Evolutionary conservation across 1,140 invertebrate genomes (phyloP), one percentile per base, ranked within the genome.

Genomic region (Drosophila setifemur): DNA sequence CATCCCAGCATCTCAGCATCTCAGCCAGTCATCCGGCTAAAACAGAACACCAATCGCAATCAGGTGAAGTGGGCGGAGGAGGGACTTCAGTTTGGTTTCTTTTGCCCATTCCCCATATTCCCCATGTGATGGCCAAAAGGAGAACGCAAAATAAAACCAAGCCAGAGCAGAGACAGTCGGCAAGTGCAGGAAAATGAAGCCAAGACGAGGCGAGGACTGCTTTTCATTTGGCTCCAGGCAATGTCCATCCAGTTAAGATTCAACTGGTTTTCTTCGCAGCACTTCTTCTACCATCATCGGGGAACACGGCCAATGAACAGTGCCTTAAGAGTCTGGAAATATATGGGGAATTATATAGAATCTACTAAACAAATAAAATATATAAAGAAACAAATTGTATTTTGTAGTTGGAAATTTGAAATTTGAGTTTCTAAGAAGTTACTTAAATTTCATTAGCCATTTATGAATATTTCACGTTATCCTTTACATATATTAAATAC

Each of bases 241-340:
- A 25, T 78, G 61, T 69, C 54, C 74, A 77, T 71, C 42, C 54
- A 25, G 25, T 39, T 11, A 45, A 44, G 66, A 61, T 8, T 57
- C 47, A 85, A 86, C 81, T 87, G 81, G 79, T 86, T 85, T 83
- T 64, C 33, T 44, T 49, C n/a, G 14, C 57, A 45, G 50, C n/a
- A n/a, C n/a, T n/a, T n/a, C n/a, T n/a, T n/a, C n/a, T n/a, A n/a
- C n/a, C n/a, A n/a, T n/a, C n/a, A n/a, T n/a, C n/a, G n/a, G n/a
- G n/a, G n/a, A n/a, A n/a, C n/a, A n/a, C n/a, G n/a, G n/a, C n/a
- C n/a, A n/a, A n/a, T n/a, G n/a, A n/a, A n/a, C n/a, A n/a, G n/a
- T n/a, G n/a, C n/a, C n/a, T n/a, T n/a, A n/a, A n/a, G n/a, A n/a
- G n/a, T n/a, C n/a, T n/a, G n/a, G n/a, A n/a, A n/a, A n/a, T n/a